Evolutionary conservation across 2,113 vertebrate genomes (phyloP).

Genomic region (Ptilorrhoa leucosticta): DNA sequence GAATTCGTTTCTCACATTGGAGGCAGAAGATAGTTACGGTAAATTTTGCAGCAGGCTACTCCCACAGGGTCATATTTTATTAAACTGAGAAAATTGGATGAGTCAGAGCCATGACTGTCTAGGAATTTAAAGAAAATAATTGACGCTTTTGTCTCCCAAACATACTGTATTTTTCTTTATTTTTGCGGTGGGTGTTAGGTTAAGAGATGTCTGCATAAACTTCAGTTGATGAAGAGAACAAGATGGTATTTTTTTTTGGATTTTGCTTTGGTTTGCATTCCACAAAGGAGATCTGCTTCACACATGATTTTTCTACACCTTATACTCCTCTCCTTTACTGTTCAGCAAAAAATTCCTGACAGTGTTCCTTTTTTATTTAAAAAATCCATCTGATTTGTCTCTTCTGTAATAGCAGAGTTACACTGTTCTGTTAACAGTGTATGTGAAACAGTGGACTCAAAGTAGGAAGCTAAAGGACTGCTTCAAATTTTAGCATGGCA

Average conservation of each 20-base stretch:
- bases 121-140: slow-evolving; percentile 37
- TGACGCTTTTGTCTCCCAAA: neutral
- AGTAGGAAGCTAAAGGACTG: neutral
- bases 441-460: neutral
- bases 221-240: neutral
- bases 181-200: neutral
- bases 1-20: neutral
- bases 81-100: neutral
- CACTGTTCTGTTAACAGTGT: neutral
- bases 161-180: neutral
- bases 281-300: neutral
- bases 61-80: slow-evolving; percentile 5
- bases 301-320: neutral
- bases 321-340: neutral
- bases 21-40: neutral
- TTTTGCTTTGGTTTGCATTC: neutral
- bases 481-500: neutral
- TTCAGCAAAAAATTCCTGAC: neutral
- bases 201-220: neutral
- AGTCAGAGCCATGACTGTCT: slow-evolving; percentile 4
- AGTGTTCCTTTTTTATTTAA: neutral
- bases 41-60: slow-evolving; percentile 1
- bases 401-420: neutral
- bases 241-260: neutral
- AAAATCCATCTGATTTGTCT: neutral